Percentiles rank a stretch among this genome's conserved stretches.
phyloP scores from a whole-genome alignment of 2,113 vertebrate genomes.

The Rhipidura dahli region DNA sequence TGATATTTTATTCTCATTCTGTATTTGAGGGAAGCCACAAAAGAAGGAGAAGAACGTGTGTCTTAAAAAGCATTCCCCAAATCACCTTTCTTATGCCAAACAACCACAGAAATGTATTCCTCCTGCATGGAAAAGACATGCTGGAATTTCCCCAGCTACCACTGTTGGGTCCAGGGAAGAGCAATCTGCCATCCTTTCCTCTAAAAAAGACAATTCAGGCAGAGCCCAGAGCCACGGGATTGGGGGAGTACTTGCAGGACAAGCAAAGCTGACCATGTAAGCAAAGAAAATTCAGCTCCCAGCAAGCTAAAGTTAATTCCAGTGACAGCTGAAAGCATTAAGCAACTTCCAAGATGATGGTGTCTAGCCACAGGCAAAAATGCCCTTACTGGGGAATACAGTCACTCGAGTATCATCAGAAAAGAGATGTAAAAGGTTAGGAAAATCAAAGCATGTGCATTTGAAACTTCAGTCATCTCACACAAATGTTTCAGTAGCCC shows the following conservation, averaged over 20 bases:
- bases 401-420: background rate
- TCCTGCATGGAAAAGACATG: background rate
- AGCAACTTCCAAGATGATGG: background rate
- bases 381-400: background rate
- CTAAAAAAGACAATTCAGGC: background rate
- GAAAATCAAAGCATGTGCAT: background rate
- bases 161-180: background rate
- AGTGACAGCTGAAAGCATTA: background rate
- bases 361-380: background rate
- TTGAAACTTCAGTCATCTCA: background rate
- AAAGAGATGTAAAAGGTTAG: background rate
- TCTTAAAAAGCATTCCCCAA: background rate
- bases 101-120: background rate
- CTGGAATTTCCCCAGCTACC: background rate
- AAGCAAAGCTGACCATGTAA: rapidly evolving
- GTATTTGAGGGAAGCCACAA: background rate
- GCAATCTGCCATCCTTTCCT: background rate
- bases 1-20: background rate
- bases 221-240: background rate
- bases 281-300: background rate
- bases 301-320: background rate
- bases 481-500: background rate
- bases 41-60: background rate
- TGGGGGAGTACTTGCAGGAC: no score
- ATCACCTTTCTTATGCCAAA: background rate